Conservation (phyloP, 2,113 vertebrate species). For the Parotia lawesii region DNA sequence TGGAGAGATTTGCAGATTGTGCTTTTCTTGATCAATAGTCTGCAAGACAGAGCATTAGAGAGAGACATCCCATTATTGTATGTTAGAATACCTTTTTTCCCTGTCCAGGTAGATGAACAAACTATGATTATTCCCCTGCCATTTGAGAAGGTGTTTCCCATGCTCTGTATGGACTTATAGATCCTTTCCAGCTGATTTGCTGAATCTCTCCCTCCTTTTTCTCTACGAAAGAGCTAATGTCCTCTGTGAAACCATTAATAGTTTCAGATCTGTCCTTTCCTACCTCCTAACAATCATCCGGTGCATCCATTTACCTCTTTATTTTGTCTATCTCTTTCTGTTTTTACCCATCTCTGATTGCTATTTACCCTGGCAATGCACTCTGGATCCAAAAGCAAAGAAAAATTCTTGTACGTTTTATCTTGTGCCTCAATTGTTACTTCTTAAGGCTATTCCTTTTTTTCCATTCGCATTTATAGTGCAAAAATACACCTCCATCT, state of each 20-base stretch:
- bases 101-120: fast-evolving
- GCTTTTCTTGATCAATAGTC: neutral
- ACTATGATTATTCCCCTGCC: neutral
- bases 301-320: neutral
- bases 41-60: neutral
- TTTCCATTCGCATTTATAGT: neutral
- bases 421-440: neutral
- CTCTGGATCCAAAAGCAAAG: neutral
- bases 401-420: fast-evolving
- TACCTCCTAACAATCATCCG: neutral
- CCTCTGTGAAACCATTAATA: neutral
- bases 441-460: neutral
- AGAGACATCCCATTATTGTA: neutral
- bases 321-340: neutral
- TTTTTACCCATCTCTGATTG: neutral
- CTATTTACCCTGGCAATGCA: fast-evolving
- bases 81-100: neutral
- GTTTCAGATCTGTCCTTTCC: neutral
- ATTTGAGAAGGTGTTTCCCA: neutral
- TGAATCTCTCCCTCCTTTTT: neutral
- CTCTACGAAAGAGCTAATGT: neutral
- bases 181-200: neutral
- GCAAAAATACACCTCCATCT: neutral
- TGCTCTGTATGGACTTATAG: fast-evolving
- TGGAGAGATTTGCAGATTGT: neutral